Evolutionary conservation across 2,888 invertebrate species (phyloP).

Genomic region (Athetis lepigone): DNA sequence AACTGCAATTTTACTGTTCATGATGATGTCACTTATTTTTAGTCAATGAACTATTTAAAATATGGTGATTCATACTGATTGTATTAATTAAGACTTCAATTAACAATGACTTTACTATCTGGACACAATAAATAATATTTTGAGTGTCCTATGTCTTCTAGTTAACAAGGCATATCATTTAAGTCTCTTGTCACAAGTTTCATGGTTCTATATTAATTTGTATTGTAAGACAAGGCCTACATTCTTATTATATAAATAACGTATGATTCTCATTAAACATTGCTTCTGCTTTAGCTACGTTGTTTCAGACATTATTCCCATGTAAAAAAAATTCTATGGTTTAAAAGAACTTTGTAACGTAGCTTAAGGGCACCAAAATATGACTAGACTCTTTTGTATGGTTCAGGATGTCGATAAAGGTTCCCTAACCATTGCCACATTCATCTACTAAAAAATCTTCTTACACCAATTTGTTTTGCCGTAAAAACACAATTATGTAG

Average conservation of each 20-base stretch:
- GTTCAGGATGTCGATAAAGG: background rate
- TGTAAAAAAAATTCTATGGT: no score
- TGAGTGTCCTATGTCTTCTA: conserved; percentile 2
- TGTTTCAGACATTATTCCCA: conserved; percentile 1
- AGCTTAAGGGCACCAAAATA: no score
- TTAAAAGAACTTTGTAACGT: no score
- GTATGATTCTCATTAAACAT: conserved; percentile 13
- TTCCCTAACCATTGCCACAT: background rate
- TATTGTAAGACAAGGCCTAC: conserved; percentile 1
- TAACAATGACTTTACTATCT: no score
- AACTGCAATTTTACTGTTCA: background rate
- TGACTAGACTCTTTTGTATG: background rate
- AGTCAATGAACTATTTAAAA: background rate
- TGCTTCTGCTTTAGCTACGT: background rate
- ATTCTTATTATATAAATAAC: background rate
- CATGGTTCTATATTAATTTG: conserved; percentile 17
- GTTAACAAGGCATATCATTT: conserved; percentile 5
- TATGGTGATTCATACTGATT: background rate
- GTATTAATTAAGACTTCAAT: conserved; percentile 8
- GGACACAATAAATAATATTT: no score
- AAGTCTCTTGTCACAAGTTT: background rate
- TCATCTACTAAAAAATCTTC: background rate
- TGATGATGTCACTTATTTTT: background rate
- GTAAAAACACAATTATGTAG: background rate
- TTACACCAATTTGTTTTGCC: background rate